Base-by-base conservation (phyloP, 1,140 invertebrate genomes). In the Camponotus vicinus region DNA sequence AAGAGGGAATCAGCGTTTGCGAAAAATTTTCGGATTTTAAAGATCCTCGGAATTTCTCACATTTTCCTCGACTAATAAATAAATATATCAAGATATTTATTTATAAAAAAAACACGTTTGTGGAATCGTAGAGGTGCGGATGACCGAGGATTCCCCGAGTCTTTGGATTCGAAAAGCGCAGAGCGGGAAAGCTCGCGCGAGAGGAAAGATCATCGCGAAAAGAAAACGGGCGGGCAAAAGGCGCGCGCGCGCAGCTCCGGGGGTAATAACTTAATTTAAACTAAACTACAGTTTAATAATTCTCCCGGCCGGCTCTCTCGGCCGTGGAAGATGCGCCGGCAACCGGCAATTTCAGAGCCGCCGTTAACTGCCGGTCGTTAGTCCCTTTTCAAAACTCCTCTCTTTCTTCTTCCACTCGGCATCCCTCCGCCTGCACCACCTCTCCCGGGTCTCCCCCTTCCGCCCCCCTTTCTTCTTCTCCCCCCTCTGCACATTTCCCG, bases 231-330 rank as follows among this genome's bases (percentile, higher is more conserved):
- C 93, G 91, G 92, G 93, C 91, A 94, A 94, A 93, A 93, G n/a
- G n/a, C 55, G 7, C 45, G 9, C 45, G 3, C 45, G 55, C 71
- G 55, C 49, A 89, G 92, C 93, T 92, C 90, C 88, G 93, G 94
- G 95, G 94, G 95, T 95, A 95, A 95, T 95, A 95, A 95, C 95
- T 95, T 95, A 95, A 95, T 95, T 95, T 95, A 95, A 95, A 95
- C 95, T 95, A 95, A 95, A 95, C 95, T 95, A 95, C 95, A 95
- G 94, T 95, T 95, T 95, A 95, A 95, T 95, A 95, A 95, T 95
- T 95, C 95, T 93, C 69, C 69, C 91, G 90, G 92, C 91, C 69
- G 92, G 90, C 93, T 52, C 49, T 52, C 49, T 93, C 92, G 93
- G 92, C 92, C 90, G 92, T 93, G 91, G 94, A 93, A 93, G 94